These are phyloP conservation scores for Brenthis hecate DNA, from an alignment of 2,888 invertebrate species.

Conservation along the genomic window DNA sequence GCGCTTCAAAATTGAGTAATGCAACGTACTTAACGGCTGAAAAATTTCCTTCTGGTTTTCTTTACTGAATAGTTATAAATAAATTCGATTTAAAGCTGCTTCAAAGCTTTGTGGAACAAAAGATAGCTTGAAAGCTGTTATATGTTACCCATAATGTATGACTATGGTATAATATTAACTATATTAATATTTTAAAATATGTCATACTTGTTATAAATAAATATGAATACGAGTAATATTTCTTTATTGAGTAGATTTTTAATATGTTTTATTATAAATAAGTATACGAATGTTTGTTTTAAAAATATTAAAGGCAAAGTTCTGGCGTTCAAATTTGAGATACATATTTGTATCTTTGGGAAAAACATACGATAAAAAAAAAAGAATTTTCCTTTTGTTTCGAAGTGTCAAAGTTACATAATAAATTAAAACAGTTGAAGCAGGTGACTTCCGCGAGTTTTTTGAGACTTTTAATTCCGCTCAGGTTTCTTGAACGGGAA, in stretches of 20 bases:
- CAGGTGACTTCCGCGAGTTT: slow-evolving; percentile 13
- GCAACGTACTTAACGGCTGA: slow-evolving; percentile 29
- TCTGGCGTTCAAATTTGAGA: too few relatives aligned
- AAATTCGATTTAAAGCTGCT: slow-evolving; percentile 19
- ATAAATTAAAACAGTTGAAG: slow-evolving; percentile 12
- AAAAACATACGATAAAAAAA: too few relatives aligned
- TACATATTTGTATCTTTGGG: too few relatives aligned
- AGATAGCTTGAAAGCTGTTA: background rate
- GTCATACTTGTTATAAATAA: too few relatives aligned
- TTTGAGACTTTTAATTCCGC: slow-evolving; percentile 13
- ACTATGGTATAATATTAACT: background rate
- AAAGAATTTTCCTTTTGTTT: background rate
- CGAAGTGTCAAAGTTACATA: slow-evolving; percentile 17
- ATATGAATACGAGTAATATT: too few relatives aligned
- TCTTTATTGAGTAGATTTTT: too few relatives aligned
- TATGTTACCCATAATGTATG: background rate
- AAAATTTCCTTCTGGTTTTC: slow-evolving; percentile 19
- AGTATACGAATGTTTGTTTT: too few relatives aligned
- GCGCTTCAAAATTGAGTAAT: slow-evolving; percentile 39
- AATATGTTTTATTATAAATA: too few relatives aligned
- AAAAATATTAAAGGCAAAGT: too few relatives aligned
- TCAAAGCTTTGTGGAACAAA: slow-evolving; percentile 10
- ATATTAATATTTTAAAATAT: too few relatives aligned
- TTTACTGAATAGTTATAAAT: slow-evolving; percentile 18
- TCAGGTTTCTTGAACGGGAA: slow-evolving; percentile 8